Percentiles rank a stretch among this genome's conserved stretches.
phyloP scores from a whole-genome alignment of 1,140 invertebrate genomes.

The Scylla paramamosain region DNA sequence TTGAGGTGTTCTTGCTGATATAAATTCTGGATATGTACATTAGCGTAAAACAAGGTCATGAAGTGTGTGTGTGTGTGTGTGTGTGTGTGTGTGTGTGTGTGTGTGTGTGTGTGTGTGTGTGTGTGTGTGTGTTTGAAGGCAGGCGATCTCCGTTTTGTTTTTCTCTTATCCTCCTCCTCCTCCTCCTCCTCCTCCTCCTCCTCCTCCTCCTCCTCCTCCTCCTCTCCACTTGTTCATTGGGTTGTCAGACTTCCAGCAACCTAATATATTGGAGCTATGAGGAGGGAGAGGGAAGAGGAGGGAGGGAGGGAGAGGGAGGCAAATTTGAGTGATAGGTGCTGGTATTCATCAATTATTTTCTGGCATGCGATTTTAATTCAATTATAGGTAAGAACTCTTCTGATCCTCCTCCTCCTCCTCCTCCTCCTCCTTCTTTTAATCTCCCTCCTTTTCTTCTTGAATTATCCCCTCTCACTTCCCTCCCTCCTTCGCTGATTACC shows the following conservation, averaged over 20 bases:
- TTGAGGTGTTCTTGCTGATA: too few species aligned
- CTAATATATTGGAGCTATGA: background rate
- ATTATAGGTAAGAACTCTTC: background rate
- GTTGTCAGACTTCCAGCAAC: background rate
- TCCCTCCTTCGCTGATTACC: background rate
- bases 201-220: too few species aligned
- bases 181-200: background rate
- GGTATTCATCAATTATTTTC: background rate
- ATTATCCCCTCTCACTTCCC: background rate
- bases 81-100: conserved; percentile 19
- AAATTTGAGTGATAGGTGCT: background rate
- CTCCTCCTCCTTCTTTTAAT: background rate
- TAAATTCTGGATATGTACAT: too few species aligned
- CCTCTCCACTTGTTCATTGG: background rate
- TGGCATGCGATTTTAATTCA: background rate
- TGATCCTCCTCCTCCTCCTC: background rate
- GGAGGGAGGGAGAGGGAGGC: background rate
- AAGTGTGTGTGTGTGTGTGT: conserved; percentile 20
- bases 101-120: conserved; percentile 20
- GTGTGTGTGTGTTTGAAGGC: background rate
- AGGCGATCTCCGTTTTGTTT: background rate
- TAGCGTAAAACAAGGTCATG: background rate
- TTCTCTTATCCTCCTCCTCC: background rate
- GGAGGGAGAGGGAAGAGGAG: background rate
- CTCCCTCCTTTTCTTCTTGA: background rate